Evolutionary conservation across 2,113 vertebrate species (phyloP), one percentile per base, ranked within the genome.

Genomic region (Sprattus sprattus): DNA sequence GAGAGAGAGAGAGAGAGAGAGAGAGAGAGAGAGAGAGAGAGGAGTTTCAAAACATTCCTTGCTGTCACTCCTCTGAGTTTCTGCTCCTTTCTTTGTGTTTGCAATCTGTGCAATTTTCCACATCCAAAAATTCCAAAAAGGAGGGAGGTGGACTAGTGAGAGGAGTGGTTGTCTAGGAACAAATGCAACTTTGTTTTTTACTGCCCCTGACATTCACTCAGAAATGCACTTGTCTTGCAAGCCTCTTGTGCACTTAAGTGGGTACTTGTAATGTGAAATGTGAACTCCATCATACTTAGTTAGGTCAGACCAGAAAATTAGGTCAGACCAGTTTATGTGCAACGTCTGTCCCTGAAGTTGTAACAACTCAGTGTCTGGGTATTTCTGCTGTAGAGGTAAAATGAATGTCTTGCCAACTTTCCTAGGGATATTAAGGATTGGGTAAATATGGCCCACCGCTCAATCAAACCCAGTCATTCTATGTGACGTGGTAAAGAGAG

Each of bases 211-310:
- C 91, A 91, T 91, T 50, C 85, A 90, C 82, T 86, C 25, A 89
- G 92, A 90, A 91, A 86, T 90, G 89, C 83, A 86, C 90, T 92
- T 90, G 89, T 90, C 88, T 83, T 49, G 64, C 78, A 18, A 47
- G 45, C 84, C 91, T 91, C 90, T 83, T 92, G 92, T 89, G 91
- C 85, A 71, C 84, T 67, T 87, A 85, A 52, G 86, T 89, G 86
- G 83, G 87, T 87, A 87, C n/a, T 50, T 88, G 86, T 90, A 91
- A 87, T 90, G 91, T 91, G 91, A 92, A 90, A 92, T 92, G 90
- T 94, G 93, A 93, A 93, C 93, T 93, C 93, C 88, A 93, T 93
- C 54, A 84, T 86, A 87, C 92, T 91, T 92, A 87, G 91, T 92
- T 39, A 39, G 39, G 39, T 39, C 39, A 39, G 39, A 39, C 88